phyloP scores from a whole-genome alignment of 2,797 vertebrate species.

The Pseudomugil tenellus region DNA sequence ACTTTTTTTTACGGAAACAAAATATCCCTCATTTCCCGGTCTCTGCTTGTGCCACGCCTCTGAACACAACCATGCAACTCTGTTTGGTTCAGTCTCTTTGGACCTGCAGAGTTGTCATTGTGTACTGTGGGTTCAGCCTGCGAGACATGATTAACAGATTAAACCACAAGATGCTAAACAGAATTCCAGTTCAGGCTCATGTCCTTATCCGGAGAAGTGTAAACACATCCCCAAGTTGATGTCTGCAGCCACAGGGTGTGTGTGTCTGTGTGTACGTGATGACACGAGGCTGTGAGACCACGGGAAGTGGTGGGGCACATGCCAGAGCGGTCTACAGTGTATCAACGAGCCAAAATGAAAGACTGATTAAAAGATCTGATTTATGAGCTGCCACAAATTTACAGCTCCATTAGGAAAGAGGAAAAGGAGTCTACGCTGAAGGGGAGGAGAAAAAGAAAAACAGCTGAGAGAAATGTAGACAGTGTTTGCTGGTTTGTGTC shows the following conservation, averaged over 20 bases:
- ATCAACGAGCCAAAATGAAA: conserved; percentile 57
- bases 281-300: conserved; percentile 47
- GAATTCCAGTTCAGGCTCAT: conserved; percentile 68
- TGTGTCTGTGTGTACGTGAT: conserved; percentile 32
- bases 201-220: conserved; percentile 63
- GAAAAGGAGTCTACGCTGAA: conserved; percentile 37
- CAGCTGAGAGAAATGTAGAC: conserved; percentile 26
- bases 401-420: conserved; percentile 64
- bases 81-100: conserved; percentile 45
- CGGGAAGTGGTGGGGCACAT: conserved; percentile 54
- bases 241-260: conserved; percentile 59
- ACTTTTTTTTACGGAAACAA: conserved; percentile 7
- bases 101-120: conserved; percentile 47
- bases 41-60: conserved; percentile 9
- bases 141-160: conserved; percentile 62
- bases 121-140: conserved; percentile 42
- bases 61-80: conserved; percentile 23
- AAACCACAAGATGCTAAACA: conserved; percentile 68
- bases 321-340: conserved; percentile 52
- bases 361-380: conserved; percentile 74
- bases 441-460: conserved; percentile 20
- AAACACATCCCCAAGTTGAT: conserved; percentile 66
- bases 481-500: conserved; percentile 7
- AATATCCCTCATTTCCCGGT: not conserved
- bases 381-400: conserved; percentile 68